phyloP scores from a whole-genome alignment of 2,113 vertebrate species.

The Calidris pygmaea region DNA sequence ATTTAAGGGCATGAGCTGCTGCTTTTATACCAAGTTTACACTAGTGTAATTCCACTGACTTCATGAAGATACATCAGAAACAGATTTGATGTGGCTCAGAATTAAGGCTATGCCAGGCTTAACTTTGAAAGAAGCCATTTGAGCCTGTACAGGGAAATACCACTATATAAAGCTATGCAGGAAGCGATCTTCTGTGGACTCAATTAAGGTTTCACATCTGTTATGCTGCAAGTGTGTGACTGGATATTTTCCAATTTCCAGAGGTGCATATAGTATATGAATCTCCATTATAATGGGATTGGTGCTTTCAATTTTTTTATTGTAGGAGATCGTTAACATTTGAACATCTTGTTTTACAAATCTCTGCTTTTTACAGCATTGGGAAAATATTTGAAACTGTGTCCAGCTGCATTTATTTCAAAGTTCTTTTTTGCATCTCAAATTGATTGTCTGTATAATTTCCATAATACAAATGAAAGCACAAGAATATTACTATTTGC shows the following conservation, averaged over 20 bases:
- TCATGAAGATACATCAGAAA: neutral
- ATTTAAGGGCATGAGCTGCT: neutral
- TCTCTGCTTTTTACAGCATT: neutral
- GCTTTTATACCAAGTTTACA: neutral
- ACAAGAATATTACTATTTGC: neutral
- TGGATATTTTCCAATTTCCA: neutral
- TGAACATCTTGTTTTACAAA: neutral
- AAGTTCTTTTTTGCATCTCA: neutral
- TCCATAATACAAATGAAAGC: neutral
- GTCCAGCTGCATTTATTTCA: neutral
- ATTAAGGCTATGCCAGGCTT: neutral
- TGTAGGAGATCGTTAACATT: neutral
- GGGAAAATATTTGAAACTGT: neutral
- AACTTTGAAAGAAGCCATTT: neutral
- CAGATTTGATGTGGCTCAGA: neutral
- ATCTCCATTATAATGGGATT: neutral
- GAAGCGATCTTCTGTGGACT: neutral
- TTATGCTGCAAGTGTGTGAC: neutral
- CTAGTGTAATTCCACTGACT: neutral
- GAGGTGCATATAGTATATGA: neutral
- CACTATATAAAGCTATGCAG: neutral
- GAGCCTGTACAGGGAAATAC: neutral
- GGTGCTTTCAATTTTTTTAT: neutral
- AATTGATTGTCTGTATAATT: neutral
- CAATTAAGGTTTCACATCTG: neutral